Conservation (phyloP, 1,140 invertebrate genomes). For the Nomia melanderi region DNA sequence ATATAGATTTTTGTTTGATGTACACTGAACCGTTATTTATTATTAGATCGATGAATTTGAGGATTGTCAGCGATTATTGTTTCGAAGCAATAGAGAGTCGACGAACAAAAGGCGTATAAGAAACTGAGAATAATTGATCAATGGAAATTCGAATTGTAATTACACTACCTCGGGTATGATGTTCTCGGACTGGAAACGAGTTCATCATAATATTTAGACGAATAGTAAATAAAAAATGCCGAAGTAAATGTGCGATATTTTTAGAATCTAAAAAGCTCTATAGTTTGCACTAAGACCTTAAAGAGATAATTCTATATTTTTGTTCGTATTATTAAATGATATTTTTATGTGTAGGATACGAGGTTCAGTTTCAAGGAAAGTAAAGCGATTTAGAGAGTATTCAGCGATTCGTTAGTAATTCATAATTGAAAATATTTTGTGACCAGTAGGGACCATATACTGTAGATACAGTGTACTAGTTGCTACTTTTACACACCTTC, state of each 20-base stretch:
- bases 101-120: not conserved
- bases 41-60: too few relatives aligned
- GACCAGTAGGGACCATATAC: slow-evolving; percentile 39
- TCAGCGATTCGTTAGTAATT: not conserved
- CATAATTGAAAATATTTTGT: slow-evolving; percentile 34
- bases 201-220: slow-evolving; percentile 25
- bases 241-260: slow-evolving; percentile 15
- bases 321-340: not conserved
- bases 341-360: not conserved
- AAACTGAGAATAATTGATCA: not conserved
- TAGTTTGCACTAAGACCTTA: not conserved
- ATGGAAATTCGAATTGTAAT: slow-evolving; percentile 16
- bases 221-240: not conserved
- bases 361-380: not conserved
- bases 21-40: too few relatives aligned
- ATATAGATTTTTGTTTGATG: too few relatives aligned
- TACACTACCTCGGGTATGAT: slow-evolving; percentile 44
- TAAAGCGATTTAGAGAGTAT: not conserved
- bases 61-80: too few relatives aligned
- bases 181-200: slow-evolving; percentile 16
- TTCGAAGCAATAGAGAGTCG: too few relatives aligned
- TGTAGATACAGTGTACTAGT: not conserved
- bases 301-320: not conserved
- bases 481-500: slow-evolving; percentile 35
- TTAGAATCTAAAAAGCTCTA: slow-evolving; percentile 11